Base-by-base conservation (phyloP, 2,888 invertebrate species). In the Drosophila nr. fundita region DNA sequence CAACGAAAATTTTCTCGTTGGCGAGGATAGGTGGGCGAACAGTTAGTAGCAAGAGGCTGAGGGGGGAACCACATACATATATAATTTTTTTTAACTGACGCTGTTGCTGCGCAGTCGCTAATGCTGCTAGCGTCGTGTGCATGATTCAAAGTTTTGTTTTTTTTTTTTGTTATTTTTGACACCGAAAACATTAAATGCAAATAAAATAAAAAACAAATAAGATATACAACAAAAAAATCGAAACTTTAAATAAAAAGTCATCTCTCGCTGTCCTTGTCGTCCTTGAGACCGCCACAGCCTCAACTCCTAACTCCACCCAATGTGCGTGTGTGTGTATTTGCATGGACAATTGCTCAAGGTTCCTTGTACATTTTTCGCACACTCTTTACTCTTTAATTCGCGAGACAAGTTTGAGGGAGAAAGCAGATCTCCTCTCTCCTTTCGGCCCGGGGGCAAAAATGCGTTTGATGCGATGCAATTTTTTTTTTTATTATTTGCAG, bases 61-160 rank as follows among this genome's bases (percentile, higher is more conserved):
- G 62, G 34, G 13, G 24, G 2, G 15, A 45, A 45, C 45, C 27
- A 49, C 27, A 49, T 29, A 29, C 11, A 49, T 49, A 48, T 42
- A 45, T 45, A 45, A n/a, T 7, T 34, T 54, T 71, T 82, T 76
- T 78, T 68, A 68, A 78, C 78, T 70, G 60, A 73, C 73, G 73
- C 73, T 73, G 85, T 78, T 89, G 90, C 80, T 89, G 83, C 90
- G 88, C 88, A 90, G 84, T 76, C 86, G 74, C 87, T 64, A 76
- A 68, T 65, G 69, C 75, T 58, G 80, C 52, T 66, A 63, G 65
- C 83, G 65, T 45, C 70, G 75, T 82, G 85, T 72, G 67, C 68
- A 60, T 48, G 50, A 57, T 75, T 62, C 57, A 24, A 80, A 73
- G 66, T 67, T 75, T 69, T 67, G 63, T 74, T 30, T 30, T 30